phyloP scores from a whole-genome alignment of 2,888 invertebrate species.

The Augochlorella aurata region DNA sequence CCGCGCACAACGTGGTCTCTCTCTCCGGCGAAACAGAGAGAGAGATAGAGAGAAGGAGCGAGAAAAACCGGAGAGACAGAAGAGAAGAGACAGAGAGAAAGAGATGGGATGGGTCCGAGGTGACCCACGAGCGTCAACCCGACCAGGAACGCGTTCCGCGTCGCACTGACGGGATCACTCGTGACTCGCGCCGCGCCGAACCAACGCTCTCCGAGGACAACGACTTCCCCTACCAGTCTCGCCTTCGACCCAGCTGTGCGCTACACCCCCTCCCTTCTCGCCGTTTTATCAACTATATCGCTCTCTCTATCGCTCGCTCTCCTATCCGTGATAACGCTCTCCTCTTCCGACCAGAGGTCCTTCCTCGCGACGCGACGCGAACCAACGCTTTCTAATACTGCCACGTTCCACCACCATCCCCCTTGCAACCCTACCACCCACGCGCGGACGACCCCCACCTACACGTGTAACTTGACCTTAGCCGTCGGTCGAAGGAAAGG shows the following conservation, averaged over 20 bases:
- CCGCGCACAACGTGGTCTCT: conserved; percentile 8
- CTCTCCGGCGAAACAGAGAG: background rate
- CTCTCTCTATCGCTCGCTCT: background rate
- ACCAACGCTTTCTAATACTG: conserved; percentile 46
- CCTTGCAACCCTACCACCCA: conserved; percentile 7
- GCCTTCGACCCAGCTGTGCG: conserved; percentile 69
- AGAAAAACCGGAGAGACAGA: too few relatives aligned
- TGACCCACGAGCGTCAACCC: conserved; percentile 31
- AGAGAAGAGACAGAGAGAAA: background rate
- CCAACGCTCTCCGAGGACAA: conserved; percentile 76
- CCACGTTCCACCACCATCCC: conserved; percentile 22
- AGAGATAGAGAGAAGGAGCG: background rate
- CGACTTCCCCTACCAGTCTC: conserved; percentile 72
- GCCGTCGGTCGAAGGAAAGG: conserved; percentile 46
- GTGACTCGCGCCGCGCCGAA: conserved; percentile 70
- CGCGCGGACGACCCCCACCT: conserved; percentile 28
- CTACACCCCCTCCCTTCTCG: conserved; percentile 47
- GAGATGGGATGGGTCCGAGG: background rate
- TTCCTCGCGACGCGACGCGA: conserved; percentile 27
- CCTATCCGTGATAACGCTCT: conserved; percentile 8
- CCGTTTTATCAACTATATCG: conserved; percentile 24
- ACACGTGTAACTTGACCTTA: conserved; percentile 56
- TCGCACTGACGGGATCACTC: conserved; percentile 70
- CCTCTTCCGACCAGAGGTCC: conserved; percentile 26
- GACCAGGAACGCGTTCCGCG: conserved; percentile 73